Conservation (phyloP, 2,113 vertebrate species). For the Gavialis gangeticus region DNA sequence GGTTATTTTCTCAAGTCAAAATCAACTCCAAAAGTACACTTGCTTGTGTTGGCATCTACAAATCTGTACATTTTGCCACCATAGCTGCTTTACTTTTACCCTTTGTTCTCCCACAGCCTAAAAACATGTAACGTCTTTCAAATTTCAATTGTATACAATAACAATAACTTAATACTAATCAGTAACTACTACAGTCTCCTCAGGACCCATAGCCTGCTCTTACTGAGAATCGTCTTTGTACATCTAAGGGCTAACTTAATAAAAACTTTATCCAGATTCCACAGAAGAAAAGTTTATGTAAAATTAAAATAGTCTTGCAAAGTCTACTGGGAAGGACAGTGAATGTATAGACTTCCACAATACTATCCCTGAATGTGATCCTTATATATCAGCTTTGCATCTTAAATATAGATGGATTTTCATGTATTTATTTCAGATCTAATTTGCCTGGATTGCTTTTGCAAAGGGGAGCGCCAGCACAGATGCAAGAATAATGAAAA, state of each 20-base stretch:
- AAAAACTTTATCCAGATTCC: constrained; percentile 8
- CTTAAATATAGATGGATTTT: background rate
- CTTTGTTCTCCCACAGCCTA: constrained; percentile 22
- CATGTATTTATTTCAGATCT: background rate
- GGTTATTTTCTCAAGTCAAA: constrained; percentile 70
- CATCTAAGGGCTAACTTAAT: constrained; percentile 5
- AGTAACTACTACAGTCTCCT: constrained; percentile 36
- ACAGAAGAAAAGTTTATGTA: background rate
- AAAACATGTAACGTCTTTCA: background rate
- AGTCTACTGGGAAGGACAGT: background rate
- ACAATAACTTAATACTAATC: background rate
- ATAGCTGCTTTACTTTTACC: constrained; percentile 5
- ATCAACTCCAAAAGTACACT: constrained; percentile 37
- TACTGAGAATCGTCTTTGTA: background rate
- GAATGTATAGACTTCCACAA: background rate
- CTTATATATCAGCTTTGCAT: background rate
- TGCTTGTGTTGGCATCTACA: constrained; percentile 4
- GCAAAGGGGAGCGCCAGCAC: background rate
- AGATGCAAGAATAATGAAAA: background rate
- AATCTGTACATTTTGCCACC: constrained; percentile 16
- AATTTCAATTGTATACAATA: background rate
- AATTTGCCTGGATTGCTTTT: background rate
- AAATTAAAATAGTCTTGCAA: constrained; percentile 13
- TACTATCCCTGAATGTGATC: background rate
- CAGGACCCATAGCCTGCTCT: background rate